These are phyloP conservation scores for Tipula vernalis DNA, from an alignment of 2,888 invertebrate genomes.

Conservation along the genomic window DNA sequence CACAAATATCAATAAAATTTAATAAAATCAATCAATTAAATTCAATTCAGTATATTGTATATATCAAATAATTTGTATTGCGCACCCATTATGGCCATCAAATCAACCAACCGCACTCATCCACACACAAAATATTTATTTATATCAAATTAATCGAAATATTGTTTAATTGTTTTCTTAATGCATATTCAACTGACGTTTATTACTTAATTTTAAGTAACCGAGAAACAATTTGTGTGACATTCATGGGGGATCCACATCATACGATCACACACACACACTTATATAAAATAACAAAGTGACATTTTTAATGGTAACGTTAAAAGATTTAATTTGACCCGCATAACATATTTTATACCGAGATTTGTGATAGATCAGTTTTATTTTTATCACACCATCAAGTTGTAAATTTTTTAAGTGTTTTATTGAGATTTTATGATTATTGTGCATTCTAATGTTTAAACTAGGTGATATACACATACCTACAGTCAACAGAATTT, in stretches of 20 bases:
- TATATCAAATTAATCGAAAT: neutral
- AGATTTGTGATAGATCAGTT: neutral
- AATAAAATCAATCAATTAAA: neutral
- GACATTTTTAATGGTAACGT: neutral
- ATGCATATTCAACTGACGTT: neutral
- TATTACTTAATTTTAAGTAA: neutral
- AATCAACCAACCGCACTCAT: neutral
- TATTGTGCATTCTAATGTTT: neutral
- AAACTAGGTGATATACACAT: neutral
- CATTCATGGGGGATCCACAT: neutral
- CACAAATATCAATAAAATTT: neutral
- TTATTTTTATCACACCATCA: neutral
- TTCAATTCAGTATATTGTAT: neutral
- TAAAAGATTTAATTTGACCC: neutral
- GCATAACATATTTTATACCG: neutral
- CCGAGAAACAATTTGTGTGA: neutral
- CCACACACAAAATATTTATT: neutral
- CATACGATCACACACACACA: neutral
- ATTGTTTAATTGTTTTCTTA: neutral
- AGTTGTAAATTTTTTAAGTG: neutral
- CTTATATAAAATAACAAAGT: neutral
- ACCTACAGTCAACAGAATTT: neutral
- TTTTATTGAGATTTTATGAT: neutral
- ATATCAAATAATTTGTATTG: neutral
- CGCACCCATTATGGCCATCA: neutral